Percentiles rank a stretch among this genome's conserved stretches.
Conservation (phyloP, 2,113 vertebrate species). For the Oryzias melastigma region DNA sequence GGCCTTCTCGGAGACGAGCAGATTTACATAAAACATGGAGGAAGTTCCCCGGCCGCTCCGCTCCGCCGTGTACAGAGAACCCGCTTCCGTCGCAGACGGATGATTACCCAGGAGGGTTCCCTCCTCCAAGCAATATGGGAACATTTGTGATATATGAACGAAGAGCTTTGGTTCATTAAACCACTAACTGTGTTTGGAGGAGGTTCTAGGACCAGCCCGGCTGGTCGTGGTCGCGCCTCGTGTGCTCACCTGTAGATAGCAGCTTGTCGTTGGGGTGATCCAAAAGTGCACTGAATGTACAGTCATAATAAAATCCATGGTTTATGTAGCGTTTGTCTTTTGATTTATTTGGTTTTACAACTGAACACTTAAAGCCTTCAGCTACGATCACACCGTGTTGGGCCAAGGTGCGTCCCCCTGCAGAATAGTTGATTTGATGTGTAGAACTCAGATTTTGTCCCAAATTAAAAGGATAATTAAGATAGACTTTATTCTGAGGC, state of each 20-base stretch:
- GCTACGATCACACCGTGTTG: no score
- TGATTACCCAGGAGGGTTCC: slow-evolving; percentile 69
- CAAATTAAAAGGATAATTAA: no score
- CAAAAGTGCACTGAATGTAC: slow-evolving; percentile 74
- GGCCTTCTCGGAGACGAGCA: slow-evolving; percentile 66
- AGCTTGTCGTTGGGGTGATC: slow-evolving; percentile 62
- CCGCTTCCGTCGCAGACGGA: slow-evolving; percentile 52
- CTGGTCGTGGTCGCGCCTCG: no score
- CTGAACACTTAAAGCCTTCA: no score
- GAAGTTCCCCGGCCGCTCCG: slow-evolving; percentile 48
- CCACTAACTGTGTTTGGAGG: slow-evolving; percentile 43
- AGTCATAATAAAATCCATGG: slow-evolving; percentile 76
- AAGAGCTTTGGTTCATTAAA: slow-evolving; percentile 62
- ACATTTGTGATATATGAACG: slow-evolving; percentile 63
- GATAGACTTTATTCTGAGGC: no score
- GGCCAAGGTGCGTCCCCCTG: no score
- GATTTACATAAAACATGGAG: slow-evolving; percentile 76
- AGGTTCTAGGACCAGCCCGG: background rate
- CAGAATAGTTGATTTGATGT: no score
- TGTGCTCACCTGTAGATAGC: slow-evolving; percentile 72
- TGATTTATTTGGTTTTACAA: slow-evolving; percentile 1
- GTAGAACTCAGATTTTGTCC: no score
- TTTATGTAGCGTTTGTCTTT: slow-evolving; percentile 64
- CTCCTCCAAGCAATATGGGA: slow-evolving; percentile 64
- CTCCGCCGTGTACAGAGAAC: slow-evolving; percentile 49